Evolutionary conservation across 2,113 vertebrate genomes (phyloP), one percentile per base, ranked within the genome.

Genomic region (Ictidomys tridecemlineatus): DNA sequence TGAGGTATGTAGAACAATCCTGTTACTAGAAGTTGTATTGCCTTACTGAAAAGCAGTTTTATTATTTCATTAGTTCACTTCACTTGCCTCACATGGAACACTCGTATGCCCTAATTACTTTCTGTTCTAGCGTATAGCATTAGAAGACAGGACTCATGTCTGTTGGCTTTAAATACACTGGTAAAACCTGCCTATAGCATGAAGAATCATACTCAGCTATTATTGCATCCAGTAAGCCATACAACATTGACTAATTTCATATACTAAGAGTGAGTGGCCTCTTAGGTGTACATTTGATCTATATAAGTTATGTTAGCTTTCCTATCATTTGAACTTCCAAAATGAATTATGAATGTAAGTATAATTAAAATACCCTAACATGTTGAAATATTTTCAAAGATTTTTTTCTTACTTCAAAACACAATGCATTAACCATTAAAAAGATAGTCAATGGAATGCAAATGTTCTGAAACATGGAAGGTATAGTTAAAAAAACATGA

Each of bases 331-430:
- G 42, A 80, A 74, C 28, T 94, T 51, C 39, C 37, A 42, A 95
- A 90, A 91, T 80, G 87, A 98, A 98, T 8, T 45, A 45, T 91
- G 74, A 93, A 95, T 86, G 63, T 94, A 37, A 96, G 93, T 72
- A 72, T 1, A 72, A 53, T 70, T 91, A 95, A 97, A 96, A 48
- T 95, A 80, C 28, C 65, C 10, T 51, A n/a, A 83, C 91, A 32
- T 2, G 1, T 4, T 95, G 89, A 98, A 98, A 91, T 70, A 95
- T 22, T 97, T 89, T 96, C 30, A 88, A 76, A 96, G 95, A 42
- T 95, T 91, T 85, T 85, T 73, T 8, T 26, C 76, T 96, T 96
- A 94, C 67, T 96, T 97, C 74, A 73, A 65, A 96, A 84, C 11
- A 79, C n/a, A 8, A 32, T 63, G 1, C 77, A 86, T 37, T 89